Evolutionary conservation across 2,113 vertebrate genomes (phyloP), one percentile per base, ranked within the genome.

Genomic region (Clarias macrocephalus): DNA sequence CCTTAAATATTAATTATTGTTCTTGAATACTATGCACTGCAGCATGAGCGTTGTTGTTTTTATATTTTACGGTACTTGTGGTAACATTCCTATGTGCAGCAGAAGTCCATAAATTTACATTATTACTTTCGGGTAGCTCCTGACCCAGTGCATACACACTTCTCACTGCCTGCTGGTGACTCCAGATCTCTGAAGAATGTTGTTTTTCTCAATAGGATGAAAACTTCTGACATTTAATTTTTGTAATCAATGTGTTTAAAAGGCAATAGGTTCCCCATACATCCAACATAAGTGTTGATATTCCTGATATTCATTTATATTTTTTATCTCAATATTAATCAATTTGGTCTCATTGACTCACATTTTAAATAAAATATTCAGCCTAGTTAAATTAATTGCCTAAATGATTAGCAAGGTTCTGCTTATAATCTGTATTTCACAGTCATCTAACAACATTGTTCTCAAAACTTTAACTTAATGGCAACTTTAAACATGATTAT

Each of bases 1-100:
- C 66, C 82, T 87, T 59, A 86, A 86, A 81, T 80, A 80, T 70
- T 83, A 85, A 75, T 80, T 86, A 85, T 82, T 86, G 72, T 33
- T 83, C 89, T 83, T 28, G 60, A 88, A 80, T 60, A 72, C 77
- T 81, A 81, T 42, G 56, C 79, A 86, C 30, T 15, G 63, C 7
- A 56, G 54, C 79, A 86, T 48, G 77, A 86, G 72, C 52, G 65
- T 62, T 86, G 85, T 66, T 56, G 54, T 86, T 86, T 86, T 81
- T 81, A 59, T 81, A 60, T 81, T 81, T 86, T 72, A 86, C 33
- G 65, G 65, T 37, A 86, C 75, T 86, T 70, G 85, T 63, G 37
- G 52, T 81, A 56, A 86, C 54, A 48, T 42, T 80, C 85, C 66
- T 79, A 80, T 77, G 48, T 72, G 77, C 23, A 81, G 16, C 85